A percentile compares a stretch with the other conserved stretches of the same genome.
Conservation (phyloP, 2,113 vertebrate genomes). For the Sphaerodactylus townsendi region DNA sequence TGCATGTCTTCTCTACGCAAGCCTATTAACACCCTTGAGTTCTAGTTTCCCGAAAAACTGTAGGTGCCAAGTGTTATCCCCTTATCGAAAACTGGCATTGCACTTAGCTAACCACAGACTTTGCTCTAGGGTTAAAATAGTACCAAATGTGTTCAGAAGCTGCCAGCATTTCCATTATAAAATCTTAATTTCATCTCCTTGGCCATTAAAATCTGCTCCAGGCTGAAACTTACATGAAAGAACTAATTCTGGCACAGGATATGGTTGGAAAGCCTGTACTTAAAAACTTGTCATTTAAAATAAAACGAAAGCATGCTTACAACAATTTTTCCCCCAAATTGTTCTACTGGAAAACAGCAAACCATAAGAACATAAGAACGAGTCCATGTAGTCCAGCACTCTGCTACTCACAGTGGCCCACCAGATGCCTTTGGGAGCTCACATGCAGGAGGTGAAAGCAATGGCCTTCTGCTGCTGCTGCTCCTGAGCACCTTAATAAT, state of each 20-base stretch:
- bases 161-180: constrained; percentile 51
- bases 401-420: no score
- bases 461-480: no score
- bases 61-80: background rate
- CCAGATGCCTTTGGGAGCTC: no score
- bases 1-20: background rate
- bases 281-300: constrained; percentile 9
- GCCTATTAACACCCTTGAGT: background rate
- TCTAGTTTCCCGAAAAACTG: background rate
- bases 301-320: background rate
- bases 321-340: constrained; percentile 6
- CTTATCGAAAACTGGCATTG: constrained; percentile 3
- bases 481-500: no score
- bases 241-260: constrained; percentile 39
- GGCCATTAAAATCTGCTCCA: constrained; percentile 41
- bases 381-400: no score
- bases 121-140: background rate
- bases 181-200: constrained; percentile 33
- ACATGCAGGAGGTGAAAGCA: no score
- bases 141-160: background rate
- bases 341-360: constrained; percentile 2
- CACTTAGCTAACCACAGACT: constrained; percentile 10
- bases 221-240: constrained; percentile 38
- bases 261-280: constrained; percentile 4
- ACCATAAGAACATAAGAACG: no score